Conservation (phyloP, 2,113 vertebrate species). For the Pelvicachromis taeniatus region DNA sequence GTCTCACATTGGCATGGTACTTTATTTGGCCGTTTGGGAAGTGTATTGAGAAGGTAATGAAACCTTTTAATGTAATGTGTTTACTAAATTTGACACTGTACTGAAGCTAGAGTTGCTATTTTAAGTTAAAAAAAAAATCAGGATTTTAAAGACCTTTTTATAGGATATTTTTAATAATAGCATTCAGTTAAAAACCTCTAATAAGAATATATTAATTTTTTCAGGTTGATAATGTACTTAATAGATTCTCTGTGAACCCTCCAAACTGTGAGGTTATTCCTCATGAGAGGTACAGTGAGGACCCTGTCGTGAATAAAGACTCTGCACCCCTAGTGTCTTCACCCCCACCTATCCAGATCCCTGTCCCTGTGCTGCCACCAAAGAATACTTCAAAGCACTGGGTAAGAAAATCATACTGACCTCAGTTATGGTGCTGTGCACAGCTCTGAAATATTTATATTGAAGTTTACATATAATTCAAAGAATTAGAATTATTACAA, state of each 20-base stretch:
- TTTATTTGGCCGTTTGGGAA: constrained; percentile 86
- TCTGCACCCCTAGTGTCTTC: constrained; percentile 49
- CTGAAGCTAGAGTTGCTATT: background rate
- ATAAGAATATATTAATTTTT: background rate
- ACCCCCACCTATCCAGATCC: constrained; percentile 17
- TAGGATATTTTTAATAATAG: background rate
- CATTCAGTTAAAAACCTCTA: background rate
- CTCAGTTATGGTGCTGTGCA: background rate
- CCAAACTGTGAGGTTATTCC: constrained; percentile 24
- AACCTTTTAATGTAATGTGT: background rate
- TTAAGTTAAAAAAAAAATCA: background rate
- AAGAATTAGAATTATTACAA: no score
- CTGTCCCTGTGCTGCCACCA: background rate
- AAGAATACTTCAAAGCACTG: constrained; percentile 18
- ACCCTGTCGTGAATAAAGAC: constrained; percentile 54
- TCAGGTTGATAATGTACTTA: constrained; percentile 38
- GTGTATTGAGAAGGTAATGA: constrained; percentile 71
- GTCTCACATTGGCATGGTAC: constrained; percentile 70
- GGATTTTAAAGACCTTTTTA: background rate
- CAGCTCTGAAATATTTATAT: background rate
- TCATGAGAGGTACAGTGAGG: constrained; percentile 38
- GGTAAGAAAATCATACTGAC: constrained; percentile 1
- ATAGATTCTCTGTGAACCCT: constrained; percentile 31
- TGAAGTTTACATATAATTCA: background rate
- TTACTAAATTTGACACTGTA: background rate